Evolutionary conservation across 2,888 invertebrate genomes (phyloP).

Genomic region (Frankliniella fusca): DNA sequence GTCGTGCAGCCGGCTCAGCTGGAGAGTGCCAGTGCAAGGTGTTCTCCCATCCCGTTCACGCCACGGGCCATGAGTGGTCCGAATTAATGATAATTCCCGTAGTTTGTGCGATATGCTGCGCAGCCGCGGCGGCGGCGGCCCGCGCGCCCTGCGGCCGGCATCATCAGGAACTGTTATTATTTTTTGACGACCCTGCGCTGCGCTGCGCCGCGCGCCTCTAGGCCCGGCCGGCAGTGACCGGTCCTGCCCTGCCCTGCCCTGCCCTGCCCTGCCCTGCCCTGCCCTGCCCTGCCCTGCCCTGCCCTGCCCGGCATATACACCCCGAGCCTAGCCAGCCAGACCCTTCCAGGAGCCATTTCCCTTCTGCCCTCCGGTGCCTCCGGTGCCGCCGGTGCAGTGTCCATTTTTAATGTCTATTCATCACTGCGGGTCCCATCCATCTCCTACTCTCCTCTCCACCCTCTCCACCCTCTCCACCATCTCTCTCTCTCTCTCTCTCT

Average conservation of each 20-base stretch:
- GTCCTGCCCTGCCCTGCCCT: background rate
- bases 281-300: background rate
- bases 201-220: background rate
- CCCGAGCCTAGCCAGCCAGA: background rate
- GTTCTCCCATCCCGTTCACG: background rate
- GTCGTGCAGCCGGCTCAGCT: too few relatives aligned
- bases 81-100: slow-evolving; percentile 20
- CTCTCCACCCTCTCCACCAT: background rate
- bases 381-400: background rate
- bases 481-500: background rate
- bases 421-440: slow-evolving; percentile 2
- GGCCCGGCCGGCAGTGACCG: background rate
- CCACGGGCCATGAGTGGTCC: background rate
- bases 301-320: background rate
- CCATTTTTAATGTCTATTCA: slow-evolving; percentile 10
- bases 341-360: background rate
- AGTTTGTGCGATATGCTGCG: background rate
- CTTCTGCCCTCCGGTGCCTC: background rate
- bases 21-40: too few relatives aligned
- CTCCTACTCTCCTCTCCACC: background rate
- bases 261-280: background rate
- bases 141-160: background rate
- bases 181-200: slow-evolving; percentile 10
- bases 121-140: background rate
- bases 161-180: slow-evolving; percentile 17